Conservation (phyloP, 2,888 invertebrate species). For the Blera fallax region DNA sequence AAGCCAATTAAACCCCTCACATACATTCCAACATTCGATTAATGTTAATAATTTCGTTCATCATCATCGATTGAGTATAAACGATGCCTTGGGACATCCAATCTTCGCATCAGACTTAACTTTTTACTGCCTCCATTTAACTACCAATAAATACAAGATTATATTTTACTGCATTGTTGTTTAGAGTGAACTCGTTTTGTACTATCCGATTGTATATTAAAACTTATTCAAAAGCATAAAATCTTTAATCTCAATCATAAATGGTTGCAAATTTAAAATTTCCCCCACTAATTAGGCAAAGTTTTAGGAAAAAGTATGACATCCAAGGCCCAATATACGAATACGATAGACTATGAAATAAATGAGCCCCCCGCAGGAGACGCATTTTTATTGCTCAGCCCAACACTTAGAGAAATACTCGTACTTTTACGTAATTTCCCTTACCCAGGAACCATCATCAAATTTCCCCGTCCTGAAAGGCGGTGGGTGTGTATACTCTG, state of each 20-base stretch:
- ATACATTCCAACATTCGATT: not conserved
- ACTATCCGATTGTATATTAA: slow-evolving; percentile 1
- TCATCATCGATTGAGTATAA: slow-evolving; percentile 7
- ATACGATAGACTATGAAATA: not conserved
- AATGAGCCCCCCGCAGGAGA: not conserved
- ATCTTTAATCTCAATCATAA: slow-evolving; percentile 6
- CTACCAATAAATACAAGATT: slow-evolving; percentile 38
- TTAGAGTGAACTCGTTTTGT: not conserved
- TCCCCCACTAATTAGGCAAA: slow-evolving; percentile 12
- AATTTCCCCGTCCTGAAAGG: not conserved
- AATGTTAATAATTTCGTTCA: not conserved
- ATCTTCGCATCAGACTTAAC: not conserved
- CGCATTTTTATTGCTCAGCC: not conserved
- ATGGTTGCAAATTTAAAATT: slow-evolving; percentile 26
- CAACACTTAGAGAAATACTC: slow-evolving; percentile 12
- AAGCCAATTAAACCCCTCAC: not conserved
- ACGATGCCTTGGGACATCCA: not conserved
- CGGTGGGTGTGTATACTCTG: not conserved
- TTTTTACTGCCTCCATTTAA: slow-evolving; percentile 15
- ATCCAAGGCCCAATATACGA: not conserved
- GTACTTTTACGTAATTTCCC: not conserved
- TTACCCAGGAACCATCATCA: not conserved
- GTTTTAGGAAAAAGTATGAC: not conserved
- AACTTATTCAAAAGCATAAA: slow-evolving; percentile 6
- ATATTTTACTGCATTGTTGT: slow-evolving; percentile 31